These are phyloP conservation scores for Toxotes jaculatrix DNA, from an alignment of 2,113 vertebrate species.

Conservation along the genomic window DNA sequence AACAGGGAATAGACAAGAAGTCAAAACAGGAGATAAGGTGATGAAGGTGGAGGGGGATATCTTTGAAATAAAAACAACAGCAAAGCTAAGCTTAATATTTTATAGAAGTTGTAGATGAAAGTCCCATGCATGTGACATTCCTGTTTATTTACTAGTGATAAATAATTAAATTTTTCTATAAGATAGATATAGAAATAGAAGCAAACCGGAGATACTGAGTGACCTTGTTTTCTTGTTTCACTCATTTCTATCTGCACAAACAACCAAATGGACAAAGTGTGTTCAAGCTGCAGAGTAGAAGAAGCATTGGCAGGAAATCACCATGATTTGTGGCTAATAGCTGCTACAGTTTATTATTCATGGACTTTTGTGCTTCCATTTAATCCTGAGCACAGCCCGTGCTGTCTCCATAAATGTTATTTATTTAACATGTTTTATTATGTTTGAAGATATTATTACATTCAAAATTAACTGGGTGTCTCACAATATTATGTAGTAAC, in stretches of 20 bases:
- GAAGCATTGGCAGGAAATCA: constrained; percentile 14
- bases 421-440: background rate
- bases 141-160: constrained; percentile 38
- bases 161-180: constrained; percentile 34
- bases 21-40: constrained; percentile 12
- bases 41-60: constrained; percentile 14
- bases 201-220: background rate
- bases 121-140: constrained; percentile 36
- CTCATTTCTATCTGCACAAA: constrained; percentile 7
- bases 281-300: constrained; percentile 15
- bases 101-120: constrained; percentile 29
- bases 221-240: constrained; percentile 2
- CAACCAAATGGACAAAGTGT: constrained; percentile 15
- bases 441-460: background rate
- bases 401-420: background rate
- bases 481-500: background rate
- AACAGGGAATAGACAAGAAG: background rate
- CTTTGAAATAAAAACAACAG: constrained; percentile 14
- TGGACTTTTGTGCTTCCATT: constrained; percentile 6
- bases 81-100: constrained; percentile 42
- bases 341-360: constrained; percentile 30
- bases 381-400: constrained; percentile 9
- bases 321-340: constrained; percentile 23
- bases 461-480: background rate
- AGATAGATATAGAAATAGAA: constrained; percentile 11